These are phyloP conservation scores for Troides helena DNA, from an alignment of 2,888 invertebrate genomes.

Conservation along the genomic window DNA sequence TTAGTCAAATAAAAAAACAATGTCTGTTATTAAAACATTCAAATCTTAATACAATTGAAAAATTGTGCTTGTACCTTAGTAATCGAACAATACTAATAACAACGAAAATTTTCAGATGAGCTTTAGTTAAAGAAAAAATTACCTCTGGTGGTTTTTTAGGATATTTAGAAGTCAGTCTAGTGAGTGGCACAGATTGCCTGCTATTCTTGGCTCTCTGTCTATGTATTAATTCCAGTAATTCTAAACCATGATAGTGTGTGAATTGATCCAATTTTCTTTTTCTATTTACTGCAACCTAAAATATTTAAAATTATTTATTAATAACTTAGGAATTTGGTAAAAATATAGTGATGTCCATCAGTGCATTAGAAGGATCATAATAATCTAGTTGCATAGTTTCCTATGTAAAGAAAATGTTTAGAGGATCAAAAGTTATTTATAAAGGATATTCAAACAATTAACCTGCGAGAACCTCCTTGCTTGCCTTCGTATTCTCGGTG, in stretches of 20 bases:
- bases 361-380: too few relatives aligned
- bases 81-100: too few relatives aligned
- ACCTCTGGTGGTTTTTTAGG: constrained; percentile 80
- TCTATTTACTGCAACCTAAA: constrained; percentile 87
- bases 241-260: constrained; percentile 88
- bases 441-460: not conserved
- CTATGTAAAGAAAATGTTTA: too few relatives aligned
- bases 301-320: not conserved
- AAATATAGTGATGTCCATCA: too few relatives aligned
- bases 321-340: too few relatives aligned
- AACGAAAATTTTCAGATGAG: too few relatives aligned
- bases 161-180: constrained; percentile 72
- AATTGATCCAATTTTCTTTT: constrained; percentile 93
- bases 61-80: too few relatives aligned
- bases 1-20: too few relatives aligned
- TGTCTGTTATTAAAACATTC: too few relatives aligned
- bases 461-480: constrained; percentile 90
- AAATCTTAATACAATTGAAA: too few relatives aligned
- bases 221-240: constrained; percentile 85
- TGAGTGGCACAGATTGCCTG: constrained; percentile 67
- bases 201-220: constrained; percentile 77
- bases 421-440: too few relatives aligned
- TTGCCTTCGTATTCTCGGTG: constrained; percentile 86
- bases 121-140: constrained; percentile 20
- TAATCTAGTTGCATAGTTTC: too few relatives aligned